A percentile compares a stretch with the other conserved stretches of the same genome.
Evolutionary conservation across 92 coral and sea anemone genomes (phyloP).

Genomic region (Meandrina meandrites): DNA sequence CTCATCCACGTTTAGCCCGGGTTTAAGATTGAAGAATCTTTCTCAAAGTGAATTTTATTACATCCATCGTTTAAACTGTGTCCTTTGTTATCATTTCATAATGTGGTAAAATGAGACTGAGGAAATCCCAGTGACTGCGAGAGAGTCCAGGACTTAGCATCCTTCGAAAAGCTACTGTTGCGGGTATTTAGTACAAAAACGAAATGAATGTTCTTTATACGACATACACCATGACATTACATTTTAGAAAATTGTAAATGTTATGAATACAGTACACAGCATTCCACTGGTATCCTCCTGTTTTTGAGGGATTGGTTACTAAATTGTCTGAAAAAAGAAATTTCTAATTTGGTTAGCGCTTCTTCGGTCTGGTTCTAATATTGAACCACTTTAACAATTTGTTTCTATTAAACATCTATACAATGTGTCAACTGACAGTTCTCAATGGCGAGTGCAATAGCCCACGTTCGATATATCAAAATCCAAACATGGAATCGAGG

Average conservation of each 20-base stretch:
- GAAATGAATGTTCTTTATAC: background rate
- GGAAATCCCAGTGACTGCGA: background rate
- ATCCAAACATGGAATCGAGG: too few species aligned
- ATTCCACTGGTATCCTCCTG: background rate
- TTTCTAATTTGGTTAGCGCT: background rate
- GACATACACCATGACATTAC: background rate
- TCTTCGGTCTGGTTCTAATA: too few species aligned
- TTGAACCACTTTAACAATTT: background rate
- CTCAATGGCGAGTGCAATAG: background rate
- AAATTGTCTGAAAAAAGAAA: too few species aligned
- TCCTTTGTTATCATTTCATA: background rate
- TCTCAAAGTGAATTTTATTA: background rate
- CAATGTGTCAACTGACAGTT: background rate
- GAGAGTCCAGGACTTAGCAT: background rate
- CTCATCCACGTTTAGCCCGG: too few species aligned
- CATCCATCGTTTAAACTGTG: background rate
- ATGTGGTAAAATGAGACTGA: background rate
- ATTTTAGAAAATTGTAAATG: background rate
- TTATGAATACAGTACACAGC: background rate
- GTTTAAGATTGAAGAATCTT: too few species aligned
- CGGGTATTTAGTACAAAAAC: background rate
- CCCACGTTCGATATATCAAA: too few species aligned
- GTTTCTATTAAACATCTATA: background rate
- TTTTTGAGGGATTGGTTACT: too few species aligned
- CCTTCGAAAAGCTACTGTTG: background rate